A percentile compares a stretch with the other conserved stretches of the same genome.
These are phyloP conservation scores for Bujurquina vittata DNA, from an alignment of 2,113 vertebrate genomes.

Conservation along the genomic window DNA sequence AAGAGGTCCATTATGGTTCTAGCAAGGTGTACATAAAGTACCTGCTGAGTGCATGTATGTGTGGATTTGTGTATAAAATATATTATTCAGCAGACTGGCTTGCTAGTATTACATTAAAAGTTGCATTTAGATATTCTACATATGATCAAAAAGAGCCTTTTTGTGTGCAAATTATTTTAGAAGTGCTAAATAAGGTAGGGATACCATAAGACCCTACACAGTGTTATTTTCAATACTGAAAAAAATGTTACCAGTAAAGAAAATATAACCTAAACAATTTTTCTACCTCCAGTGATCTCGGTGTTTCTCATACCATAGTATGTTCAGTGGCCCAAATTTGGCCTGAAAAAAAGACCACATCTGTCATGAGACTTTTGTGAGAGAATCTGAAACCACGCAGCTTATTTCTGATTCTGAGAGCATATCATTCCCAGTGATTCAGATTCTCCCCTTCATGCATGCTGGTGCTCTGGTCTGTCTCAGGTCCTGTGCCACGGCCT, in stretches of 20 bases:
- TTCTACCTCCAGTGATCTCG: neutral
- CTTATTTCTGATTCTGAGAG: slow-evolving; percentile 21
- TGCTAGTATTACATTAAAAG: no score
- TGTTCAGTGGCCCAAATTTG: neutral
- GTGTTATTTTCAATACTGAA: neutral
- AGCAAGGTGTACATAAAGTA: no score
- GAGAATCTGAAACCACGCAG: slow-evolving; percentile 4
- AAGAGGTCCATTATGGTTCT: no score
- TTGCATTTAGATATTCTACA: no score
- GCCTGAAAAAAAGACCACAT: neutral
- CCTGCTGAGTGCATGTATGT: no score
- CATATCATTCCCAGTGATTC: slow-evolving; percentile 18
- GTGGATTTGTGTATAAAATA: no score
- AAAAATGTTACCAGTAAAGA: neutral
- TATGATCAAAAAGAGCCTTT: no score
- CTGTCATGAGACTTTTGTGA: neutral
- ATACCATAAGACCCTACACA: no score
- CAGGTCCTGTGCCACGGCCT: slow-evolving; percentile 34
- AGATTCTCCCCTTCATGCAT: neutral
- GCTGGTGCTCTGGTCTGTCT: slow-evolving; percentile 26
- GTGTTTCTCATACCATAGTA: neutral
- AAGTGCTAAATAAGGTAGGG: no score
- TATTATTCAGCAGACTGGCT: no score
- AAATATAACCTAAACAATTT: neutral
- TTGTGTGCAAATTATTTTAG: no score